Evolutionary conservation across 1,140 invertebrate genomes (phyloP), one percentile per base, ranked within the genome.

Genomic region (Aphaenogaster rudis): DNA sequence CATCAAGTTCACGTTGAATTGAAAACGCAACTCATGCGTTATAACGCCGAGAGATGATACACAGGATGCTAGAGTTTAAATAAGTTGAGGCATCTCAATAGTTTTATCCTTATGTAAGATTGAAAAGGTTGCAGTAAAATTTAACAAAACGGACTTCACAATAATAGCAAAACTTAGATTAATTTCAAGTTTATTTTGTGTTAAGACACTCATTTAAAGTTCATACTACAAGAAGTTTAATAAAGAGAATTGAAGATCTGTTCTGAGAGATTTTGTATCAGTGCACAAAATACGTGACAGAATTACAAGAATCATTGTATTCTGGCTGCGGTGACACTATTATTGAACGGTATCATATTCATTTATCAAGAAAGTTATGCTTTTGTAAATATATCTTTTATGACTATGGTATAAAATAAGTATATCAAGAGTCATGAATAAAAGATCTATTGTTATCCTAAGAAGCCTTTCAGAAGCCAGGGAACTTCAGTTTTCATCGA

Each of bases 391-490:
- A 28, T 0, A 36, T 84, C 54, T 50, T 74, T 74, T 61, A 74
- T 84, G 0, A 36, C 67, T 71, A 13, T 33, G 54, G 72, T 21
- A 2, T 84, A 74, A 39, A 74, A 84, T 48, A 84, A 74, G 54
- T 61, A 42, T 74, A 50, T 84, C 9, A 42, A 48, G 1, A 84
- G 6, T 33, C 42, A 50, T 61, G 80, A 84, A 74, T 59, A 76
- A 74, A 84, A 84, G 80, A 84, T 74, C 42, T 15, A 63, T 84
- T 76, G 69, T 76, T 76, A 84, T 61, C 17, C 28, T 9, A 28
- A 84, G 45, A 50, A 76, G 54, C 69, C 42, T 50, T 28, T 63
- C 42, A 63, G n/a, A 84, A 42, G 13, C 17, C 28, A 11, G 21
- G 42, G 15, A 69, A 84, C 80, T 84, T 76, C 54, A 59, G 28